phyloP scores from a whole-genome alignment of 2,888 invertebrate species.

The Tipula lateralis region DNA sequence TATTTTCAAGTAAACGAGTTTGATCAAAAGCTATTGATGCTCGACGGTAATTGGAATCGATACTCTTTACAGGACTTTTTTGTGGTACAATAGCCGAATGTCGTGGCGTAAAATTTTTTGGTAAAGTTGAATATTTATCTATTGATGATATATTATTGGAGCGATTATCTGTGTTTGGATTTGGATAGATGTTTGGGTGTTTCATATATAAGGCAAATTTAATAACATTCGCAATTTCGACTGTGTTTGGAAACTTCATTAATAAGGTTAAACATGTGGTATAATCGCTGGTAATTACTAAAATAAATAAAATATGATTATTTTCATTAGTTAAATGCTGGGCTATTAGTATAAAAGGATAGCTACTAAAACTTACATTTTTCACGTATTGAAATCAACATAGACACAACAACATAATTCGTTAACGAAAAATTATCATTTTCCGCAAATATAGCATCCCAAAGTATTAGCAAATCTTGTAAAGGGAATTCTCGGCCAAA shows the following conservation, averaged over 20 bases:
- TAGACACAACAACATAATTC: slow-evolving; percentile 69
- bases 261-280: slow-evolving; percentile 59
- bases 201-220: slow-evolving; percentile 56
- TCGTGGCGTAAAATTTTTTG: neutral
- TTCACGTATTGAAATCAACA: slow-evolving; percentile 67
- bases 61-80: slow-evolving; percentile 30
- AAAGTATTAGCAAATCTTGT: slow-evolving; percentile 67
- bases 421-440: slow-evolving; percentile 54
- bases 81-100: slow-evolving; percentile 32
- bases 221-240: slow-evolving; percentile 59
- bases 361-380: slow-evolving; percentile 54
- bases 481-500: slow-evolving; percentile 81
- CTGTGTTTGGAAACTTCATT: slow-evolving; percentile 63
- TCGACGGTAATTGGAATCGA: slow-evolving; percentile 26
- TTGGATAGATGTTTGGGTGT: slow-evolving; percentile 40
- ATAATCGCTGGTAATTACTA: slow-evolving; percentile 60
- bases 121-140: slow-evolving; percentile 4
- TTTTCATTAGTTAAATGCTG: neutral
- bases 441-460: slow-evolving; percentile 80
- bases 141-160: neutral
- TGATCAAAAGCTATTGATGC: slow-evolving; percentile 32
- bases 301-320: slow-evolving; percentile 35
- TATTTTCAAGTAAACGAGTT: neutral
- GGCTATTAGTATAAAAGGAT: neutral
- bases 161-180: neutral